Percentiles rank a stretch among this genome's conserved stretches.
phyloP scores from a whole-genome alignment of 2,113 vertebrate species.

The Notarius quadriscutis region DNA sequence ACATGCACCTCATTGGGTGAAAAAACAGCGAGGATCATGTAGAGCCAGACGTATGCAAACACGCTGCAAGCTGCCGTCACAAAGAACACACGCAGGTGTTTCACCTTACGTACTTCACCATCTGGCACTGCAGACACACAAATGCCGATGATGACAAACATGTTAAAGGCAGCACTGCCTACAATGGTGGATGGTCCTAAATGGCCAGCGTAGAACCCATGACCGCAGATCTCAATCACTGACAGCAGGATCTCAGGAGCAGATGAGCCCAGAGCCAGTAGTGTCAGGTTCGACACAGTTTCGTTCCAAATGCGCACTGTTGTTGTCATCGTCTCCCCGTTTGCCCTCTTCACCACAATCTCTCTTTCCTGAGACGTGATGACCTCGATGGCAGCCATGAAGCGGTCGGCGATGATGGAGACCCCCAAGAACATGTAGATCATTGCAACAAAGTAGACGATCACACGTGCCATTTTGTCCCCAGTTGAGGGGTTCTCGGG shows the following conservation, averaged over 20 bases:
- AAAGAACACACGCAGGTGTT: slow-evolving; percentile 95
- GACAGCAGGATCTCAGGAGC: slow-evolving; percentile 95
- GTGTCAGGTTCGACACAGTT: slow-evolving; percentile 96
- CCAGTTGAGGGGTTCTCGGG: slow-evolving; percentile 97
- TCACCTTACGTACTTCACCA: slow-evolving; percentile 94
- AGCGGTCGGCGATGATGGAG: slow-evolving; percentile 97
- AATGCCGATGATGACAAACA: slow-evolving; percentile 97
- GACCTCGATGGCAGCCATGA: slow-evolving; percentile 99
- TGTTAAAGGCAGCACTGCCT: slow-evolving; percentile 97
- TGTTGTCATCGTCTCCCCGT: slow-evolving; percentile 93
- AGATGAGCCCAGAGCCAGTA: slow-evolving; percentile 97
- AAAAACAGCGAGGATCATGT: slow-evolving; percentile 97
- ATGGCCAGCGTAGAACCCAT: slow-evolving; percentile 87
- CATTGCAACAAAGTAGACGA: slow-evolving; percentile 97
- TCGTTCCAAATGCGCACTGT: slow-evolving; percentile 97
- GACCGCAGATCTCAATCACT: slow-evolving; percentile 95
- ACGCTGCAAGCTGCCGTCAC: slow-evolving; percentile 96
- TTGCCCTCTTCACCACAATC: slow-evolving; percentile 90
- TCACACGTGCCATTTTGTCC: slow-evolving; percentile 98
- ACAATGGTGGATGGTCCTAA: slow-evolving; percentile 96
- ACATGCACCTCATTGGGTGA: slow-evolving; percentile 95
- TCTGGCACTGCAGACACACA: slow-evolving; percentile 95
- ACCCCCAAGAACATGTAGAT: slow-evolving; percentile 99
- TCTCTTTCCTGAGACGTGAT: slow-evolving; percentile 98
- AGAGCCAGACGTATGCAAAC: slow-evolving; percentile 98